Base-by-base conservation (phyloP, 2,797 vertebrate species). In the Tiaroga cobitis region DNA sequence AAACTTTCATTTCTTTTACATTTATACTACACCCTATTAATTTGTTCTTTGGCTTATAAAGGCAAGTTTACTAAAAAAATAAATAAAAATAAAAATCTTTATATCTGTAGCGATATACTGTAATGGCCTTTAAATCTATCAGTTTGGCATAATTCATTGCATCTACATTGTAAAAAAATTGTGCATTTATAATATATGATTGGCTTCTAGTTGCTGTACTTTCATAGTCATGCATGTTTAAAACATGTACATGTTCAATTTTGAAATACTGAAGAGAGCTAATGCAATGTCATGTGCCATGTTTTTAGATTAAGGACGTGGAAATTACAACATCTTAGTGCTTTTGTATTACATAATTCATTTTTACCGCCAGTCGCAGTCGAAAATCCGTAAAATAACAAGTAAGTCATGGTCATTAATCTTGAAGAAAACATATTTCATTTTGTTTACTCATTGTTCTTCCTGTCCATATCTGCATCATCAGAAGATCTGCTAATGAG, bases 401-500 rank as follows among this genome's bases (percentile, higher is more conserved):
- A 11, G 19, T 63, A 8, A 32, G 18, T 18, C 3, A 65, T 65
- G 3, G 15, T 32, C 26, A 65, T 15, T 18, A 32, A 65, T 3
- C 61, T 32, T 65, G 26, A 46, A 80, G 10, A 82, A 80, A 80
- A 82, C 67, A 80, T 56, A 56, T 79, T 67, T 39, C 68, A 0
- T 56, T 70, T 65, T 46, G 18, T 32, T 54, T 65, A 41, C 49
- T 56, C 21, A 41, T n/a, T 5, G 15, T 54, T 86, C 61, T 87
- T 82, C 81, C 83, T 83, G 51, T 85, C 59, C 51, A 65, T 85
- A 84, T 70, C 82, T 78, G 63, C 81, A 49, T 82, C 65, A 88
- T 87, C 75, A 83, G 75, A 82, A 29, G 75, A 80, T 80, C 46
- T 70, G 81, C 63, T 86, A 83, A 88, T 88, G 75, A 83, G 65